phyloP scores from a whole-genome alignment of 1,140 invertebrate species.

The Formica exsecta region DNA sequence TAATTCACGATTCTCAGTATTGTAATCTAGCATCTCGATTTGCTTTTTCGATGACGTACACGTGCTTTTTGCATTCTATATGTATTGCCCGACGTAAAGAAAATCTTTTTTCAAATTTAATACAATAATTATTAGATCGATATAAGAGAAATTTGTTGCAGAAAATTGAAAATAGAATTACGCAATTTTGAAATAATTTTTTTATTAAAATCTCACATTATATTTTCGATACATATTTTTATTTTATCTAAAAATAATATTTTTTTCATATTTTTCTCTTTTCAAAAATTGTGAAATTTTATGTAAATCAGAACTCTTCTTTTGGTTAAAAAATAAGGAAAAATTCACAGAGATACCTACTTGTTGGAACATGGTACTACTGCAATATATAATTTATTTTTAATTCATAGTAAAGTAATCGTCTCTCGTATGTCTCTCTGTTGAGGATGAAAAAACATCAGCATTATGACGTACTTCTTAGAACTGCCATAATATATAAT shows the following conservation, averaged over 20 bases:
- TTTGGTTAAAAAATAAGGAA: not conserved
- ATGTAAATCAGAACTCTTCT: not conserved
- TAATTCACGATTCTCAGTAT: slow-evolving; percentile 36
- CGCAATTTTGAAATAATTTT: too few relatives aligned
- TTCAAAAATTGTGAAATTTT: not conserved
- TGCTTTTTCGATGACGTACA: not conserved
- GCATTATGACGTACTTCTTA: slow-evolving; percentile 11
- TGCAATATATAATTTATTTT: not conserved
- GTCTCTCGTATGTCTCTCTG: not conserved
- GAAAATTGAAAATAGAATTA: too few relatives aligned
- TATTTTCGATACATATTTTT: too few relatives aligned
- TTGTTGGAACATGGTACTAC: not conserved
- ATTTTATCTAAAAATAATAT: too few relatives aligned
- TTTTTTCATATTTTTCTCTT: not conserved
- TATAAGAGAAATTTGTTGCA: too few relatives aligned
- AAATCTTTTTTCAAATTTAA: too few relatives aligned
- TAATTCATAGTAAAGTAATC: not conserved
- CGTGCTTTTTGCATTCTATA: not conserved
- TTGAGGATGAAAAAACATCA: not conserved
- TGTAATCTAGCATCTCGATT: slow-evolving; percentile 2
- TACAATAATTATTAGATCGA: too few relatives aligned
- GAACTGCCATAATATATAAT: not conserved
- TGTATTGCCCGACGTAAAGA: too few relatives aligned
- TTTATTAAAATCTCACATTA: too few relatives aligned
- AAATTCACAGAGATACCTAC: not conserved